These are phyloP conservation scores for Myrmecobius fasciatus DNA, from an alignment of 2,113 vertebrate species.

Conservation along the genomic window DNA sequence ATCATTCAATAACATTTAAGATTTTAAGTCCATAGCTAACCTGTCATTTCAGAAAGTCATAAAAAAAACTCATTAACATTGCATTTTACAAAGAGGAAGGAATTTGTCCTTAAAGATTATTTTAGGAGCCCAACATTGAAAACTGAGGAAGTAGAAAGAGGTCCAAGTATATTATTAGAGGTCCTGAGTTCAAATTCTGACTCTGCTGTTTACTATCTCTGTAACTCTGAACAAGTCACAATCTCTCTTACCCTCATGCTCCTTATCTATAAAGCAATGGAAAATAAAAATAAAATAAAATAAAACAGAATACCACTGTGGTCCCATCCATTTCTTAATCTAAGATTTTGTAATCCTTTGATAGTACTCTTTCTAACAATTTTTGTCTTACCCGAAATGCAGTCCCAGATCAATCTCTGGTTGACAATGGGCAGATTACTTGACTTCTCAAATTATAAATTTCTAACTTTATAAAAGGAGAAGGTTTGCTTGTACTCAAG, in stretches of 20 bases:
- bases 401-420: slow-evolving; percentile 3
- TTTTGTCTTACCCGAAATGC: neutral
- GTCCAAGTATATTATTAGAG: neutral
- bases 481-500: neutral
- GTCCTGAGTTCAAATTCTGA: neutral
- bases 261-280: neutral
- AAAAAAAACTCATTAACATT: neutral
- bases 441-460: neutral
- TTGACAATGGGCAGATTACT: neutral
- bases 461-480: slow-evolving; percentile 25
- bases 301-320: neutral
- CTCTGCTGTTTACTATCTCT: neutral
- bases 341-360: neutral
- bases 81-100: neutral
- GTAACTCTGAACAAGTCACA: neutral
- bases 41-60: neutral
- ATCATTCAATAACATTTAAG: neutral
- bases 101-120: neutral
- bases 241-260: neutral
- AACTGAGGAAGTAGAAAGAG: neutral
- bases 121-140: neutral
- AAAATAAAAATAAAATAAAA: neutral
- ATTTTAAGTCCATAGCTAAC: neutral
- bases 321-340: neutral
- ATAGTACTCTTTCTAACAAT: neutral